Evolutionary conservation across 2,888 invertebrate species (phyloP).

Genomic region (Orchesella flavescens): DNA sequence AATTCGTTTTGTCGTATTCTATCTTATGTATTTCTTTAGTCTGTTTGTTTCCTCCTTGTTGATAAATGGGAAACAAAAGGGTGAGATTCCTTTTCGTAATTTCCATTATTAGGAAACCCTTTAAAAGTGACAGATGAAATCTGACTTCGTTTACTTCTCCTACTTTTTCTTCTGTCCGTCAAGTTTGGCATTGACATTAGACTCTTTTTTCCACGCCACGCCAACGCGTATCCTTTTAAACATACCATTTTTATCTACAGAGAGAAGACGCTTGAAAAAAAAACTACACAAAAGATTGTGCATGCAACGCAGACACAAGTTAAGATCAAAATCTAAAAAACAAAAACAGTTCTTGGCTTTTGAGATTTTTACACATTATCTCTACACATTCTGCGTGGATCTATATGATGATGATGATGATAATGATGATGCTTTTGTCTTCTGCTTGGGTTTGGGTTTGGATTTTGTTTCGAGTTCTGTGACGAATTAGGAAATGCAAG

Average conservation of each 20-base stretch:
- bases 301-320: not conserved
- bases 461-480: not conserved
- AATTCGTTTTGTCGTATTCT: not conserved
- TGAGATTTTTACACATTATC: too few relatives aligned
- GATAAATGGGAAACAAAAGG: slow-evolving; percentile 23
- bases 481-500: not conserved
- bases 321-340: too few relatives aligned
- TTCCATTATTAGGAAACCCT: slow-evolving; percentile 58
- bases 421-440: too few relatives aligned
- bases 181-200: slow-evolving; percentile 55
- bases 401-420: too few relatives aligned
- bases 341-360: too few relatives aligned
- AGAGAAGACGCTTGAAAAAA: too few relatives aligned
- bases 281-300: not conserved
- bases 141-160: slow-evolving; percentile 32
- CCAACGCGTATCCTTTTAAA: not conserved
- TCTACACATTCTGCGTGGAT: too few relatives aligned
- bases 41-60: not conserved
- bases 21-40: not conserved
- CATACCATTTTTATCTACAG: not conserved
- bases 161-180: slow-evolving; percentile 39
- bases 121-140: slow-evolving; percentile 60
- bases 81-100: slow-evolving; percentile 46
- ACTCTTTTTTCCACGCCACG: slow-evolving; percentile 15
- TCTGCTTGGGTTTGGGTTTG: too few relatives aligned